phyloP scores from a whole-genome alignment of 2,797 vertebrate genomes.

The Sebastes taczanowskii region DNA sequence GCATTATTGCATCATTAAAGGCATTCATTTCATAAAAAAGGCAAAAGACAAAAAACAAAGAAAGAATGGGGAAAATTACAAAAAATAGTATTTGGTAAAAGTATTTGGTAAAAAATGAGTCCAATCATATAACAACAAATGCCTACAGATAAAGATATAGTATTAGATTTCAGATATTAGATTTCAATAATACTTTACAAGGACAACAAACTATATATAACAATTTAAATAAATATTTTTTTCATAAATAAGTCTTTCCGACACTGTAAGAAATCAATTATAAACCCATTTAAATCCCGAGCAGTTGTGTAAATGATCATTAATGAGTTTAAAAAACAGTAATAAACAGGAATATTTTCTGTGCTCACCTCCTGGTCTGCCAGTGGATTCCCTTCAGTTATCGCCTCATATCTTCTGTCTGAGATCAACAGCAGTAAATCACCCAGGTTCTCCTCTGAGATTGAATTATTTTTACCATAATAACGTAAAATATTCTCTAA shows the following conservation, averaged over 20 bases:
- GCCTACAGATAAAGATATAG: neutral
- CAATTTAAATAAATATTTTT: no score
- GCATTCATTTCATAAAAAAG: no score
- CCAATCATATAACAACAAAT: neutral
- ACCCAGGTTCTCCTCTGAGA: conserved; percentile 56
- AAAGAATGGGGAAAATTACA: no score
- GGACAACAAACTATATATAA: neutral
- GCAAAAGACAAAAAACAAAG: no score
- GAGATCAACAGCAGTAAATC: conserved; percentile 66
- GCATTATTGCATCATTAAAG: no score
- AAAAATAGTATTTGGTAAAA: no score
- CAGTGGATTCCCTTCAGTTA: conserved; percentile 50
- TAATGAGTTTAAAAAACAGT: neutral
- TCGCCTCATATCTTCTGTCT: conserved; percentile 23
- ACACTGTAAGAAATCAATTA: neutral
- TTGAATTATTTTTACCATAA: conserved; percentile 66
- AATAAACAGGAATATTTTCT: neutral
- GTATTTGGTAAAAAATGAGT: no score
- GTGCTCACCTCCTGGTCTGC: conserved; percentile 48
- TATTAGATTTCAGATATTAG: neutral
- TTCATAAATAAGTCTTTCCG: neutral
- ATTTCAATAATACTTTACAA: neutral
- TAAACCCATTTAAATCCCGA: neutral
- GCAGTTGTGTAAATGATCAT: neutral
- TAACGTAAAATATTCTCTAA: conserved; percentile 67